Base-by-base conservation (phyloP, 30 jellyfish, hydroid and myxozoan species). In the Aurelia sp. region DNA sequence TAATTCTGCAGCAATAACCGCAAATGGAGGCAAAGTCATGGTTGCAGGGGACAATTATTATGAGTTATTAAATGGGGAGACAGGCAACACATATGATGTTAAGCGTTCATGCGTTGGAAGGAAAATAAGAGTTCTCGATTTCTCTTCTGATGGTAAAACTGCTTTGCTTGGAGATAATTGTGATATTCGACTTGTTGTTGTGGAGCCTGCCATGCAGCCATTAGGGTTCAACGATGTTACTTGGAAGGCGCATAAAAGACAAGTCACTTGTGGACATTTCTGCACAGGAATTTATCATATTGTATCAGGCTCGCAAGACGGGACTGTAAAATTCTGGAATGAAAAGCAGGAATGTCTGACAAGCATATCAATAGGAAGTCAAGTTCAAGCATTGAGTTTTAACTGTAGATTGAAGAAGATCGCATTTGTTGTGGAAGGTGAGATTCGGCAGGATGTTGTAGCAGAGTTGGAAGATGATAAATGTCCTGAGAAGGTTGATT, bases 41-140 rank as follows among this genome's bases (percentile, higher is more conserved):
- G 74, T 77, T 50, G 88, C 78, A 3, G 88, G 78, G n/a, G 67
- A 77, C 13, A 77, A 77, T 37, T 77, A 77, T 61, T 77, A 77
- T 19, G 88, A 77, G 51, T 19, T 77, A 31, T 41, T 77, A 41
- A 48, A 77, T 40, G 78, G 88, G 10, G 88, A 77, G 11, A 59
- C 78, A 22, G 88, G 88, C 48, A 31, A 31, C 20, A 77, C 88
- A 3, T 59, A 23, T 40, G 88, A 77, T 77, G 88, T 77, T 3
- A 77, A 77, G 50, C 62, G 88, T 30, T 31, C 71, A 4, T 77
- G 88, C 31, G 88, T 77, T 62, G 88, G 88, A n/a, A 30, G 88
- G 23, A 60, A 58, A 11, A 79, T 77, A 12, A 31, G 88, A 13
- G n/a, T 77, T 6, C 63, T 76, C 21, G 77, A 47, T 21, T 77